phyloP scores from a whole-genome alignment of 2,888 invertebrate species.

The Mesorhabditis belari region DNA sequence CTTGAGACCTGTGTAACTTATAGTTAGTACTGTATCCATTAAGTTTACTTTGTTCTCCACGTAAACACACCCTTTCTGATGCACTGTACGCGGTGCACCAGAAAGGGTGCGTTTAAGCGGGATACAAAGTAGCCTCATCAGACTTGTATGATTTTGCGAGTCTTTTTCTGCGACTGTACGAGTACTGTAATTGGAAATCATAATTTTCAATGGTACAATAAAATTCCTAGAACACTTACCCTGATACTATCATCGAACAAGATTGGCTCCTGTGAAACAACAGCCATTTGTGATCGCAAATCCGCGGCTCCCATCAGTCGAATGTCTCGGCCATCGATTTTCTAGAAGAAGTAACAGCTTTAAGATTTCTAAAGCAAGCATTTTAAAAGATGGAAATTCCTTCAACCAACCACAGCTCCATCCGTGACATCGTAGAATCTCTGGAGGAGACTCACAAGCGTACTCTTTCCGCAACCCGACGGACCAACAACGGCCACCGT shows the following conservation, averaged over 20 bases:
- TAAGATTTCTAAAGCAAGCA: background rate
- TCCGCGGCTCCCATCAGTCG: conserved; percentile 58
- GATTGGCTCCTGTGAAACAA: conserved; percentile 85
- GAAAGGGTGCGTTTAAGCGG: too few species aligned
- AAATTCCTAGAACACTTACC: conserved; percentile 52
- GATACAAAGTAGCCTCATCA: too few species aligned
- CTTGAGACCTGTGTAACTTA: too few species aligned
- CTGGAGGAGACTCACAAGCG: conserved; percentile 61
- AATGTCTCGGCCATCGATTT: conserved; percentile 53
- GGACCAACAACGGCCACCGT: conserved; percentile 49
- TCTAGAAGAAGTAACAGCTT: conserved; percentile 6
- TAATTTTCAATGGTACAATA: too few species aligned
- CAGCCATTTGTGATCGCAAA: conserved; percentile 72
- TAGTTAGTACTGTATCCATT: too few species aligned
- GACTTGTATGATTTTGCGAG: too few species aligned
- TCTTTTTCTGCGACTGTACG: too few species aligned
- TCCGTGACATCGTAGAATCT: conserved; percentile 73
- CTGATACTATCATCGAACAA: conserved; percentile 56
- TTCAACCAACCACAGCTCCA: conserved; percentile 63
- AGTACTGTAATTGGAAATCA: too few species aligned
- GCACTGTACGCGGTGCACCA: too few species aligned
- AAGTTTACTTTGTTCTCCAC: too few species aligned
- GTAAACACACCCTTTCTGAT: too few species aligned
- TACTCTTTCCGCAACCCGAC: conserved; percentile 56
- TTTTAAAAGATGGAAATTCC: background rate